Evolutionary conservation across 2,113 vertebrate genomes (phyloP).

Genomic region (Corythornis madagascariensis): DNA sequence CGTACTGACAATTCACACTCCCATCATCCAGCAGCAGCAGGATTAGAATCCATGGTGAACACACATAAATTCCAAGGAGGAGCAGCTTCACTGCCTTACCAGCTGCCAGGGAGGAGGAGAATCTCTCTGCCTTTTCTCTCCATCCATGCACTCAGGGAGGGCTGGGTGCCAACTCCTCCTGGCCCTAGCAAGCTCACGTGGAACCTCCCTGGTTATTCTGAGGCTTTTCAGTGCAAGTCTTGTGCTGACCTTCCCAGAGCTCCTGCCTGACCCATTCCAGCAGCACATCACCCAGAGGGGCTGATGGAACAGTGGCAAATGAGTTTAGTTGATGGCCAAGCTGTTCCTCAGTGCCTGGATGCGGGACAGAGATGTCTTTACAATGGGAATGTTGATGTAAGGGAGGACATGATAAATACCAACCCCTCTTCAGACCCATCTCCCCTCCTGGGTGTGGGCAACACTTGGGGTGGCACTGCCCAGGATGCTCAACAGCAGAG

Average conservation of each 20-base stretch:
- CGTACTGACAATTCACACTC: accelerated
- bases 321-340: background rate
- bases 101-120: background rate
- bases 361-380: background rate
- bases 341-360: background rate
- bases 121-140: background rate
- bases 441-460: background rate
- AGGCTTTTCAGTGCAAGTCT: background rate
- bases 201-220: background rate
- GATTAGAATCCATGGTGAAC: background rate
- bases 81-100: background rate
- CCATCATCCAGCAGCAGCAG: background rate
- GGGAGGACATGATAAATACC: background rate
- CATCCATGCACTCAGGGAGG: too few species aligned
- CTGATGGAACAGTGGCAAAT: background rate
- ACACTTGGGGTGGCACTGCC: background rate
- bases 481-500: accelerated
- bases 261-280: background rate
- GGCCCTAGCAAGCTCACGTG: background rate
- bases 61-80: accelerated
- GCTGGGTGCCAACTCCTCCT: background rate
- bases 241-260: background rate
- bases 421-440: background rate
- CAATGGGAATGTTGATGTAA: background rate
- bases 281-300: background rate